Base-by-base conservation (phyloP, 2,797 vertebrate species). In the Megaceryle alcyon region DNA sequence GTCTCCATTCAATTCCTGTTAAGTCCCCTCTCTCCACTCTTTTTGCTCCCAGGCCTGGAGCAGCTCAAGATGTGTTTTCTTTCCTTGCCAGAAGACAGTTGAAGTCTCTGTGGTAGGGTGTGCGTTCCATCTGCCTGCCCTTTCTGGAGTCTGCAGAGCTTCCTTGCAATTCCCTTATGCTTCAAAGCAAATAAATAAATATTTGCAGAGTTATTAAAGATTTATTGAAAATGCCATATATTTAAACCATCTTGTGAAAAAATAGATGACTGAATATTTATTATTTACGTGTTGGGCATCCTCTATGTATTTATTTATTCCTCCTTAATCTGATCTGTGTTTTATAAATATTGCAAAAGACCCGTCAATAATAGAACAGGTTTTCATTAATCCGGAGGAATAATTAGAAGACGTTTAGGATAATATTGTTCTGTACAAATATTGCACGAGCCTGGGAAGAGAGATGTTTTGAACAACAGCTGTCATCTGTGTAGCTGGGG, bases 271-370 rank as follows among this genome's bases (percentile, higher is more conserved):
- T 94, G 96, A 97, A 97, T 98, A 98, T 98, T 98, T 97, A 97
- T 97, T 98, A 97, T 98, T 98, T 98, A 98, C 93, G 95, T 94
- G 84, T 92, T 96, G 69, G 87, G 80, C 92, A 95, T 96, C 84
- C 75, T 97, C 95, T 97, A 93, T 93, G 95, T 98, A 97, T 98
- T 98, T 98, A 98, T 98, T 98, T 98, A 97, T 98, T 98, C 96
- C 75, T 94, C 87, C 96, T 97, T 98, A 98, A 98, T 98, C 97
- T 90, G 53, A 96, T 97, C 88, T 46, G 12, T 96, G 96, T 97
- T 97, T 98, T 92, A 97, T 98, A 98, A 98, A 98, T 98, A 98
- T 97, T 98, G 96, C 94, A 96, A 94, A 97, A 97, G 97, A 97
- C 98, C 95, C 51, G 94, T 98, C 98, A 98, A 97, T 98, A 98